These are phyloP conservation scores for Myrmecophaga tridactyla DNA, from an alignment of 2,113 vertebrate genomes.

Conservation along the genomic window DNA sequence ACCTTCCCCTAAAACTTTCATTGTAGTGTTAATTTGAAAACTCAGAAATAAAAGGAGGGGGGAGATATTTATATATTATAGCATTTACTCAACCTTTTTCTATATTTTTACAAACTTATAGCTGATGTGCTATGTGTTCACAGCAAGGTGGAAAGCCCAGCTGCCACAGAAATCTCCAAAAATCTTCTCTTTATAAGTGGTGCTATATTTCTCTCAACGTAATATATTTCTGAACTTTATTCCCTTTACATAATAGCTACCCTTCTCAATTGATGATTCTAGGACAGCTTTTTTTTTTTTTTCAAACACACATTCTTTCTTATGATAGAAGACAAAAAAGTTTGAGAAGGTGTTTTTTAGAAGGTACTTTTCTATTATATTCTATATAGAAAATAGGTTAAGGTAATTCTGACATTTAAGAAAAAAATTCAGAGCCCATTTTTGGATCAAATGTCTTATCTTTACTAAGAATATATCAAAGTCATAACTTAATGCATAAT, in stretches of 20 bases:
- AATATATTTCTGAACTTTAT: not conserved
- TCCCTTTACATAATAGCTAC: not conserved
- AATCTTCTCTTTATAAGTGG: not conserved
- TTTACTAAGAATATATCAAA: not conserved
- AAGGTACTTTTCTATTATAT: not conserved
- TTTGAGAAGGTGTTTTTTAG: not conserved
- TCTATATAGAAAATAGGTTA: not conserved
- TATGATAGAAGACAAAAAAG: not conserved
- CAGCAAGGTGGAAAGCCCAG: not conserved
- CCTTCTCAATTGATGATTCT: not conserved
- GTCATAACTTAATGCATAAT: not conserved
- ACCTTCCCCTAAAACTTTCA: not conserved
- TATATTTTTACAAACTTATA: not conserved
- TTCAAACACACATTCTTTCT: not conserved
- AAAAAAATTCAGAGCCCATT: not conserved
- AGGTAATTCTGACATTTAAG: not conserved
- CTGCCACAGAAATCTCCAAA: not conserved
- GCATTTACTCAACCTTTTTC: not conserved
- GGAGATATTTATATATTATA: not conserved
- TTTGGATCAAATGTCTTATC: not conserved
- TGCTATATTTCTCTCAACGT: not conserved
- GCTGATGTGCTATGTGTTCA: not conserved
- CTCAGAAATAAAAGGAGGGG: not conserved
- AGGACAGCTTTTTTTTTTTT: not conserved
- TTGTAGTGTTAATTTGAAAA: not conserved